Base-by-base conservation (phyloP, 2,113 vertebrate genomes). In the Henicopernis longicauda region DNA sequence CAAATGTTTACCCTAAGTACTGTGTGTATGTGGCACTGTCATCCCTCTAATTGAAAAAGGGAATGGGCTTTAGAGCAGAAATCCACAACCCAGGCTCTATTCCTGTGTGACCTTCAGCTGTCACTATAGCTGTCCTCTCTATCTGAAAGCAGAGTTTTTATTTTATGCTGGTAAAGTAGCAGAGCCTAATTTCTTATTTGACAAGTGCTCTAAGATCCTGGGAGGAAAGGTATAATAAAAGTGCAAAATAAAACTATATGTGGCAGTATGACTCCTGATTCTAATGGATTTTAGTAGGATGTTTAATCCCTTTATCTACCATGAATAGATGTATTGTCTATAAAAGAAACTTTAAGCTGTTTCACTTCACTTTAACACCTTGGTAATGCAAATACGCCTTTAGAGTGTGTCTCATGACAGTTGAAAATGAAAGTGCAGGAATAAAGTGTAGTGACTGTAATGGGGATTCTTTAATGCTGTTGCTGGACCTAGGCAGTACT, bases 1-100 rank as follows among this genome's bases (percentile, higher is more conserved):
- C 94, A 96, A 96, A 95, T 97, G 96, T 98, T 98, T 97, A 94
- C 94, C 62, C 91, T 80, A 58, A 94, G 82, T 83, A 85, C 90
- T 11, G n/a, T 63, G 74, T 63, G 72, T 92, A 86, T 95, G 89
- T 95, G 92, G 93, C 62, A 82, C 70, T 82, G 87, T 95, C 95
- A 96, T 95, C 57, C 36, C 58, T 69, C 90, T 95, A 95, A 95
- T 66, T 97, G 87, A 94, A 93, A 94, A 92, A 80, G 70, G 80
- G 83, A 93, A 94, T 87, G 65, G 83, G 91, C 69, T 97, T 95
- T 67, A 87, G 69, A 96, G 95, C 93, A 95, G 89, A 93, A 95
- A 79, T 49, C 69, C 70, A 26, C 52, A 29, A 82, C 38, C 49
- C 31, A 49, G 66, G 49, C 78, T 96, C 65, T 82, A 3, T 92